phyloP scores from a whole-genome alignment of 2,888 invertebrate genomes.

The Campoplex capitator region DNA sequence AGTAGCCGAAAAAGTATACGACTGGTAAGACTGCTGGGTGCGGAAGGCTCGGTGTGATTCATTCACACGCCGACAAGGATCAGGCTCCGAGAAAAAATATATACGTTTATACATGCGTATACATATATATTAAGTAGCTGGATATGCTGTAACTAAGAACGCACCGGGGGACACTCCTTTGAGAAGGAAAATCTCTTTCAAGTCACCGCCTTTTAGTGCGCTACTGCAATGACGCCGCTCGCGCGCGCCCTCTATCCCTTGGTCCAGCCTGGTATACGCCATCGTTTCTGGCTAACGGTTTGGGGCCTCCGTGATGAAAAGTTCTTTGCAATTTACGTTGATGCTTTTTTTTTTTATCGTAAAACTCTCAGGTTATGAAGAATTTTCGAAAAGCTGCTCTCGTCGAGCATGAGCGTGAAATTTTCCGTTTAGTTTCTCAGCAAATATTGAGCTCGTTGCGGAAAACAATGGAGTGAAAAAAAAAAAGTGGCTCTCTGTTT shows the following conservation, averaged over 20 bases:
- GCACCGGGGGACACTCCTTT: conserved; percentile 80
- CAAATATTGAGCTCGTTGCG: conserved; percentile 22
- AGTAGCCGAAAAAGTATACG: conserved; percentile 60
- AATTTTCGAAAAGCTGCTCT: not conserved
- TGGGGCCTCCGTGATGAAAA: conserved; percentile 56
- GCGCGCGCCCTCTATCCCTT: conserved; percentile 28
- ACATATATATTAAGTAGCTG: conserved; percentile 32
- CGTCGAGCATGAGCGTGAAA: conserved; percentile 34
- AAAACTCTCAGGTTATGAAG: not conserved
- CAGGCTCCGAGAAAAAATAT: conserved; percentile 47
- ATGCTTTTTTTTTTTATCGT: conserved; percentile 4
- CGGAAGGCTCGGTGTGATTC: conserved; percentile 41
- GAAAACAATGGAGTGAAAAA: conserved; percentile 15
- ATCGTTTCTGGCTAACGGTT: not conserved
- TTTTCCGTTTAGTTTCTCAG: not conserved
- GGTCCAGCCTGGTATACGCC: not conserved
- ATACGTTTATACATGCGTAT: not conserved
- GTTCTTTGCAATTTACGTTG: conserved; percentile 53
- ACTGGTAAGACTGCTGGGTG: conserved; percentile 17
- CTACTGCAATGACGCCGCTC: conserved; percentile 67
- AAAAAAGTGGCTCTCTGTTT: conserved; percentile 31
- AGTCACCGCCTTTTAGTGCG: conserved; percentile 82
- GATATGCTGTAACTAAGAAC: conserved; percentile 42
- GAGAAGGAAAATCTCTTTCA: conserved; percentile 82
- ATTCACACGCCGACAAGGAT: conserved; percentile 77